Evolutionary conservation across 2,888 invertebrate genomes (phyloP).

Genomic region (Linyphia triangularis): DNA sequence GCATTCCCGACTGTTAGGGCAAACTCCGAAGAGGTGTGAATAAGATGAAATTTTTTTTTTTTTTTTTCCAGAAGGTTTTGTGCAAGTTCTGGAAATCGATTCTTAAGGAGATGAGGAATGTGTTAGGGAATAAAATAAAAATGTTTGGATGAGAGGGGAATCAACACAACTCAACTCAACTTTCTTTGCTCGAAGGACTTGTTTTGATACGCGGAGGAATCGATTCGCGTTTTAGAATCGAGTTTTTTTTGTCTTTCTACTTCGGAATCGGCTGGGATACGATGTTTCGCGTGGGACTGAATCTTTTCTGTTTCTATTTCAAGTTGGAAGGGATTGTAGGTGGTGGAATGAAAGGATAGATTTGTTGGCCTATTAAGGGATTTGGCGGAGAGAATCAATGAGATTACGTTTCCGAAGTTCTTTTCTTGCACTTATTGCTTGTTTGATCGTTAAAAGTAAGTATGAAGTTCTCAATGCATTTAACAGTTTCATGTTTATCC

Average conservation of each 20-base stretch:
- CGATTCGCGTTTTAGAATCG: slow-evolving; percentile 10
- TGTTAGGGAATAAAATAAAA: background rate
- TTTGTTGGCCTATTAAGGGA: background rate
- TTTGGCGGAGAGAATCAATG: background rate
- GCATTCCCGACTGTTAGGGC: background rate
- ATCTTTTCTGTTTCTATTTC: background rate
- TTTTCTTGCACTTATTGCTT: background rate
- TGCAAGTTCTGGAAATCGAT: background rate
- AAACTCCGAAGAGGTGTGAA: background rate
- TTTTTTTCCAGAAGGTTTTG: background rate
- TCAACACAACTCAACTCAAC: background rate
- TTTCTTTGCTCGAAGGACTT: slow-evolving; percentile 15
- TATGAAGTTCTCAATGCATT: too few species aligned
- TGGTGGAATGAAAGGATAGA: background rate
- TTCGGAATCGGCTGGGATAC: background rate
- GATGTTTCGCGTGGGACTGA: background rate
- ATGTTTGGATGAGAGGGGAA: background rate
- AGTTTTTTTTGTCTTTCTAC: background rate
- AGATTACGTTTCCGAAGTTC: background rate
- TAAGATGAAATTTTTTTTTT: background rate
- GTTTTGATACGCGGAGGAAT: slow-evolving; percentile 21
- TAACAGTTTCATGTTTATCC: too few species aligned
- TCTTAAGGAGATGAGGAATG: background rate
- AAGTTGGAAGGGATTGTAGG: background rate
- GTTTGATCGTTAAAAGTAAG: background rate